Conservation (phyloP, 2,113 vertebrate species). For the Corythaeola cristata region DNA sequence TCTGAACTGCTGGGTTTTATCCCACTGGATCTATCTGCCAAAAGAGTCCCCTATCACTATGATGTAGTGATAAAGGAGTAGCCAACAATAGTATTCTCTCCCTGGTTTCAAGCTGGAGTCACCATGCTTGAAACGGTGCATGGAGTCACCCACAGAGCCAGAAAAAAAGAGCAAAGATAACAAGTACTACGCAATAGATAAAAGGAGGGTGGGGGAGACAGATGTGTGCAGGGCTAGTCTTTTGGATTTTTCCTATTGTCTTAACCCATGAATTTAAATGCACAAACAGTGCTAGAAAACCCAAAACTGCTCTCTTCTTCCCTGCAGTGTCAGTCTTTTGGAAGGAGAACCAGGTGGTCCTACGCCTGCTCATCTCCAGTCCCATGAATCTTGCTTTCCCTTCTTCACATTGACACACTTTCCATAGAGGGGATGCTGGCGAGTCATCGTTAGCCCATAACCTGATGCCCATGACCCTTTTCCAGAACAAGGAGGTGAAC, state of each 20-base stretch:
- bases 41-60: background rate
- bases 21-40: background rate
- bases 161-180: background rate
- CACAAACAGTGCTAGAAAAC: background rate
- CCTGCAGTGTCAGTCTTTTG: background rate
- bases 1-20: background rate
- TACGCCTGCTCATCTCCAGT: background rate
- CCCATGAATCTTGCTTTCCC: background rate
- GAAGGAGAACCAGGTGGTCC: background rate
- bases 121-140: background rate
- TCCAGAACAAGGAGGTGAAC: background rate
- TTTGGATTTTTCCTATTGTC: background rate
- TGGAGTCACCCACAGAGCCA: background rate
- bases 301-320: background rate
- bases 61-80: background rate
- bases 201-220: background rate
- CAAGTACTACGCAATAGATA: background rate
- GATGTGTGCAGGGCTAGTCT: background rate
- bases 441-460: background rate
- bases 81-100: background rate
- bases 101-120: background rate
- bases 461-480: background rate
- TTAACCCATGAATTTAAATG: background rate
- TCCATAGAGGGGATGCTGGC: rapidly evolving
- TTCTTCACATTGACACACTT: background rate